Evolutionary conservation across 1,140 invertebrate genomes (phyloP).

Genomic region (Papilio xuthus): DNA sequence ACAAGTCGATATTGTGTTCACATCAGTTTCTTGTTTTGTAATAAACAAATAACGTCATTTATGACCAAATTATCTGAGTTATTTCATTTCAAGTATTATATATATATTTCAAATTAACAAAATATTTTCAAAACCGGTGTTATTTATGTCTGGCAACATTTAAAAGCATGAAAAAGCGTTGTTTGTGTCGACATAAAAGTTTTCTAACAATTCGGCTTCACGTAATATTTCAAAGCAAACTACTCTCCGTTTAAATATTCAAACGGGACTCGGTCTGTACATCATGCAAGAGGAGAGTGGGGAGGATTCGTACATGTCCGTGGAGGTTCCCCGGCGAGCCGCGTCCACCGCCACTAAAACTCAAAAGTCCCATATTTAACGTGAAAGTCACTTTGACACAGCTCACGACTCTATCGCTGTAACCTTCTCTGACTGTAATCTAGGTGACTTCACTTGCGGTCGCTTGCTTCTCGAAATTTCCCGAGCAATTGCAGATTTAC

Average conservation of each 20-base stretch:
- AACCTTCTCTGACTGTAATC: constrained; percentile 11
- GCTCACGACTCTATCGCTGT: constrained; percentile 9
- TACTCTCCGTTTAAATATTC: constrained; percentile 30
- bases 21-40: not conserved
- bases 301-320: not conserved
- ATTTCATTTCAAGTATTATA: too few species aligned
- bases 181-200: constrained; percentile 9
- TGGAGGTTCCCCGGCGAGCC: not conserved
- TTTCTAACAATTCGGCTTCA: constrained; percentile 8
- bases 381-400: not conserved
- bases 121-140: not conserved
- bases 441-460: constrained; percentile 15
- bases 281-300: not conserved
- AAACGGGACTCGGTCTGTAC: not conserved
- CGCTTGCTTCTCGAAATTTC: not conserved
- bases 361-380: constrained; percentile 23
- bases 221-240: constrained; percentile 17
- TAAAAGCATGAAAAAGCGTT: not conserved
- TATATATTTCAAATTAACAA: not conserved
- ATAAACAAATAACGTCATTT: too few species aligned
- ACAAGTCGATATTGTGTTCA: not conserved
- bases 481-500: constrained; percentile 5
- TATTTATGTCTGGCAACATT: not conserved
- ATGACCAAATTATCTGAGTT: too few species aligned
- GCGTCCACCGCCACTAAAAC: not conserved